These are phyloP conservation scores for Gisinianus flammeolus DNA, from an alignment of 2,888 invertebrate species.

Conservation along the genomic window DNA sequence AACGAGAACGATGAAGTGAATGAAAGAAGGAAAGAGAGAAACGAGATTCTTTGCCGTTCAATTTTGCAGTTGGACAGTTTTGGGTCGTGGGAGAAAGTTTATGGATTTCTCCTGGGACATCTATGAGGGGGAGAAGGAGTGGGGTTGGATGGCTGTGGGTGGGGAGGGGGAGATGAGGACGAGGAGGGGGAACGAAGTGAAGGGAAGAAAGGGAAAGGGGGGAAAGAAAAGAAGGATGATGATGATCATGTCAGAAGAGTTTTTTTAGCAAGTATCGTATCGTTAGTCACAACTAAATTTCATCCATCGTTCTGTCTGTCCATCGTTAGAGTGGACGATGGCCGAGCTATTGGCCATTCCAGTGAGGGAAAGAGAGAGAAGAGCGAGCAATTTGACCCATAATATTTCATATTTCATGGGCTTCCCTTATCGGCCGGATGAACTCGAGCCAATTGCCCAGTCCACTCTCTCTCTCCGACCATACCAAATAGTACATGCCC, in stretches of 20 bases:
- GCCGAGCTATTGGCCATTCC: no score
- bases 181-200: background rate
- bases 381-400: background rate
- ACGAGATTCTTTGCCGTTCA: slow-evolving; percentile 10
- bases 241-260: no score
- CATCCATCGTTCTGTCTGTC: no score
- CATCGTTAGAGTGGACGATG: no score
- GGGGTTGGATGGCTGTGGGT: background rate
- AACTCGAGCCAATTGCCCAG: no score
- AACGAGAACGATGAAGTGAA: background rate
- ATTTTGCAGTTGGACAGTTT: slow-evolving; percentile 38
- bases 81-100: slow-evolving; percentile 37
- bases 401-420: background rate
- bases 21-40: slow-evolving; percentile 1
- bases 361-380: no score
- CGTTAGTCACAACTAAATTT: no score
- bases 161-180: slow-evolving; percentile 12
- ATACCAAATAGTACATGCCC: no score
- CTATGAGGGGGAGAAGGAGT: slow-evolving; percentile 34
- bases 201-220: background rate
- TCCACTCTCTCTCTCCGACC: no score
- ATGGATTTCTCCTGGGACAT: slow-evolving; percentile 32
- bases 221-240: background rate
- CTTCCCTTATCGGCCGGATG: no score
- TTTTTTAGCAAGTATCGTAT: no score